Percentiles rank a stretch among this genome's conserved stretches.
Conservation (phyloP, 1,140 invertebrate genomes). For the Zaprionus lachaisei region DNA sequence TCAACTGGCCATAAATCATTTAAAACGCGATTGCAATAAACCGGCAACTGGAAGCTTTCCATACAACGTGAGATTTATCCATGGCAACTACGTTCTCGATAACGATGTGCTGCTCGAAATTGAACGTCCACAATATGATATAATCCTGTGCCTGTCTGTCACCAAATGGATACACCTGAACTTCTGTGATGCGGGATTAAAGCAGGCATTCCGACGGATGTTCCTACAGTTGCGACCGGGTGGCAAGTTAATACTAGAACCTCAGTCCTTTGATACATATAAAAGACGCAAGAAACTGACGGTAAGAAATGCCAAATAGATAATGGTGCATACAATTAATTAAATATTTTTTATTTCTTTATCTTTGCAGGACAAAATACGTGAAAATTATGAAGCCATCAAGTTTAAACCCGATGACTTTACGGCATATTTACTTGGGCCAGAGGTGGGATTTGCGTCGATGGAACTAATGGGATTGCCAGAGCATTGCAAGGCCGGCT, state of each 20-base stretch:
- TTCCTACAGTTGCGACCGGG: slow-evolving; percentile 94
- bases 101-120: slow-evolving; percentile 91
- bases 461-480: slow-evolving; percentile 93
- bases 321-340: background rate
- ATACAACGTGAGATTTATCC: slow-evolving; percentile 67
- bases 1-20: slow-evolving; percentile 34
- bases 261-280: slow-evolving; percentile 96
- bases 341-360: background rate
- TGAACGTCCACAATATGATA: slow-evolving; percentile 95
- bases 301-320: slow-evolving; percentile 73
- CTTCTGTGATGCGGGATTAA: slow-evolving; percentile 97
- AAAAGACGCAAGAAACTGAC: slow-evolving; percentile 94
- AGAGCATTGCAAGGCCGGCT: slow-evolving; percentile 93
- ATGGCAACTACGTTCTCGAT: slow-evolving; percentile 97
- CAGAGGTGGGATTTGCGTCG: slow-evolving; percentile 94
- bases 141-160: slow-evolving; percentile 96
- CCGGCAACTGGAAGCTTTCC: slow-evolving; percentile 51
- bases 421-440: slow-evolving; percentile 93
- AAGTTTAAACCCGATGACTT: slow-evolving; percentile 95
- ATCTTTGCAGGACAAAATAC: slow-evolving; percentile 86
- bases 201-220: slow-evolving; percentile 95
- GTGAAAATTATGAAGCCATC: slow-evolving; percentile 93
- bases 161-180: slow-evolving; percentile 99
- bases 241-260: slow-evolving; percentile 95
- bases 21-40: slow-evolving; percentile 48